A percentile compares a stretch with the other conserved stretches of the same genome.
Evolutionary conservation across 2,888 invertebrate species (phyloP).

Genomic region (Teleogryllus oceanicus): DNA sequence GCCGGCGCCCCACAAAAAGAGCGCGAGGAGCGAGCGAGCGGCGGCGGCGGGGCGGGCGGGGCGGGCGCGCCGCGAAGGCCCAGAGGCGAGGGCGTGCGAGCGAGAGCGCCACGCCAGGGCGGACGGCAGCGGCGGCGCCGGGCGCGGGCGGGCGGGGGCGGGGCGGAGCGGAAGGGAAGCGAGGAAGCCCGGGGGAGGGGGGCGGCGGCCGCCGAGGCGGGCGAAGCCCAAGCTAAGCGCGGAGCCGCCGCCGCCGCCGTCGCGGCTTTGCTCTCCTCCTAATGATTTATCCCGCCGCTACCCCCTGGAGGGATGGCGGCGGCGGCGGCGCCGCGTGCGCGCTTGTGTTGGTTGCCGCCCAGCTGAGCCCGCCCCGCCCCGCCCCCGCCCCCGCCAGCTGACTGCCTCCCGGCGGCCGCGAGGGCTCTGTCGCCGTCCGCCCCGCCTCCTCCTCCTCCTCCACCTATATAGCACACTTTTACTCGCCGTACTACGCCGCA

Average conservation of each 20-base stretch:
- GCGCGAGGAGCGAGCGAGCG: not conserved
- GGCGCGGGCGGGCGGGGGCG: not conserved
- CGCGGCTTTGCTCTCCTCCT: constrained; percentile 18
- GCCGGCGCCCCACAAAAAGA: constrained; percentile 18
- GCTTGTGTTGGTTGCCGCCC: constrained; percentile 18
- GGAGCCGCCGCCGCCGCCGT: not conserved
- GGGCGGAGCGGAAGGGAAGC: not conserved
- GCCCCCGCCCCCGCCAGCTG: not conserved
- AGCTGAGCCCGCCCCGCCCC: not conserved
- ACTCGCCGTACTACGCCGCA: not conserved
- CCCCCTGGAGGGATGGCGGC: constrained; percentile 18
- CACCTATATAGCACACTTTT: not conserved
- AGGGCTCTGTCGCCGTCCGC: not conserved
- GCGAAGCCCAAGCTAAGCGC: constrained; percentile 18
- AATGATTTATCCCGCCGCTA: constrained; percentile 18
- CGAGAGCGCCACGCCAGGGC: not conserved
- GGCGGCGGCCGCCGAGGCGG: not conserved
- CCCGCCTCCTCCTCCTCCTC: not conserved
- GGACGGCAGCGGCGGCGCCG: not conserved
- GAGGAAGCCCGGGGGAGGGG: not conserved
- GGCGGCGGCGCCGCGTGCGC: not conserved
- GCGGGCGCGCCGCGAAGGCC: not conserved
- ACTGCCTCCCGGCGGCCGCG: not conserved
- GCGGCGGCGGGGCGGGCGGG: not conserved
- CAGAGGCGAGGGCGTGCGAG: not conserved